Percentiles rank a stretch among this genome's conserved stretches.
These are phyloP conservation scores for Mesoclemmys tuberculata DNA, from an alignment of 2,113 vertebrate genomes.

Conservation along the genomic window DNA sequence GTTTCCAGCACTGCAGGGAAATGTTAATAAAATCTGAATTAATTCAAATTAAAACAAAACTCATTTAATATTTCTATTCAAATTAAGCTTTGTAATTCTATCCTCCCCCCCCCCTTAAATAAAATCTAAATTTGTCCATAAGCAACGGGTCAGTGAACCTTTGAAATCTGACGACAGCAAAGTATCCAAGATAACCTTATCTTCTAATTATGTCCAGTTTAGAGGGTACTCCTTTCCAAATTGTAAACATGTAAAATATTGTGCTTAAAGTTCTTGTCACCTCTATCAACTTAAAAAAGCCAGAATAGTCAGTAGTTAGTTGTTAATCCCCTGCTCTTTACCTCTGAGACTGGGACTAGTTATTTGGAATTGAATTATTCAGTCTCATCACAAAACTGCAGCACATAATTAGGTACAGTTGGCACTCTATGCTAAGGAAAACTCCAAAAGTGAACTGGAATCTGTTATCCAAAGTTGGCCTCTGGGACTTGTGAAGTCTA, in stretches of 20 bases:
- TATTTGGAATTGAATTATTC: not conserved
- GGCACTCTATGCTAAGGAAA: not conserved
- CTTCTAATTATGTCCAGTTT: not conserved
- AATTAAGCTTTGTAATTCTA: not conserved
- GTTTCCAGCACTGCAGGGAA: not conserved
- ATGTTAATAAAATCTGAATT: not conserved
- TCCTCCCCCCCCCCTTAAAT: not conserved
- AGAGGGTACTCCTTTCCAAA: not conserved
- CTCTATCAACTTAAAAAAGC: not conserved
- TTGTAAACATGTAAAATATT: not conserved
- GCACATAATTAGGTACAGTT: not conserved
- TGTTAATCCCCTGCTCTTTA: not conserved
- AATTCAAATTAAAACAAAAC: not conserved
- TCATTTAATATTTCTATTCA: not conserved
- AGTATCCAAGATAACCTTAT: not conserved
- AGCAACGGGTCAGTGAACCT: not conserved
- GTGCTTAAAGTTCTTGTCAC: not conserved
- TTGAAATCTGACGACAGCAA: not conserved
- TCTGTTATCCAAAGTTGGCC: not conserved
- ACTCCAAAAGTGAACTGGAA: not conserved
- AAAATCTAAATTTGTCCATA: not conserved
- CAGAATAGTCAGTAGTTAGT: not conserved
- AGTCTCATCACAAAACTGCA: not conserved
- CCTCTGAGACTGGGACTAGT: not conserved
- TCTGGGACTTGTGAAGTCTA: not conserved